These are phyloP conservation scores for Amiota mariae DNA, from an alignment of 2,888 invertebrate species.

Conservation along the genomic window DNA sequence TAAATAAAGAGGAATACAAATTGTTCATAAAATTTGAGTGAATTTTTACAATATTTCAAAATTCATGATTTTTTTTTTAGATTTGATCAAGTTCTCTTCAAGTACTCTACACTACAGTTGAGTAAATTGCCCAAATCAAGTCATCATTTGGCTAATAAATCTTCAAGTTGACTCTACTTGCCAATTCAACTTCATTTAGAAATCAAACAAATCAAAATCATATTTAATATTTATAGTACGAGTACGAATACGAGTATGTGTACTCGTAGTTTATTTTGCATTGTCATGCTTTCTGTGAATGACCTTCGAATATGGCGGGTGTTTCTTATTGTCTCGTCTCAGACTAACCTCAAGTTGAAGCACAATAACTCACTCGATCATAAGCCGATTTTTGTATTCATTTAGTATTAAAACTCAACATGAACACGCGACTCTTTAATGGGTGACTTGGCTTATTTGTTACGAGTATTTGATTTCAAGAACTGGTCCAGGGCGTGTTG, in stretches of 20 bases:
- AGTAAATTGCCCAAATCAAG: no score
- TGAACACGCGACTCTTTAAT: neutral
- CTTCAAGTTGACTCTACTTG: neutral
- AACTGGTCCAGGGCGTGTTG: constrained; percentile 38
- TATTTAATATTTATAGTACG: neutral
- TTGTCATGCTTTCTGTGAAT: constrained; percentile 29
- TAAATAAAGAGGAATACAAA: no score
- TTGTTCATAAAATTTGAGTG: no score
- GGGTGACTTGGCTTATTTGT: constrained; percentile 23
- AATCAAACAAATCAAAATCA: neutral
- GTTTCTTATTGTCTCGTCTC: neutral
- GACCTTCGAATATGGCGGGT: constrained; percentile 32
- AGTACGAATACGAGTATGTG: no score
- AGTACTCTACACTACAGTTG: no score
- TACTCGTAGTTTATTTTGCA: constrained; percentile 17
- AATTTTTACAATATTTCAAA: no score
- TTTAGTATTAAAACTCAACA: neutral
- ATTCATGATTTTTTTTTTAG: no score
- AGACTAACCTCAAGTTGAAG: no score
- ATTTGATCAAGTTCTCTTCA: no score
- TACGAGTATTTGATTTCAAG: neutral
- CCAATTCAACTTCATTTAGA: no score
- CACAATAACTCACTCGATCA: no score
- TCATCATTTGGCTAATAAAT: neutral
- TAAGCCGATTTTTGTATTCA: no score